These are phyloP conservation scores for Cephus spinipes DNA, from an alignment of 2,888 invertebrate genomes.

Conservation along the genomic window DNA sequence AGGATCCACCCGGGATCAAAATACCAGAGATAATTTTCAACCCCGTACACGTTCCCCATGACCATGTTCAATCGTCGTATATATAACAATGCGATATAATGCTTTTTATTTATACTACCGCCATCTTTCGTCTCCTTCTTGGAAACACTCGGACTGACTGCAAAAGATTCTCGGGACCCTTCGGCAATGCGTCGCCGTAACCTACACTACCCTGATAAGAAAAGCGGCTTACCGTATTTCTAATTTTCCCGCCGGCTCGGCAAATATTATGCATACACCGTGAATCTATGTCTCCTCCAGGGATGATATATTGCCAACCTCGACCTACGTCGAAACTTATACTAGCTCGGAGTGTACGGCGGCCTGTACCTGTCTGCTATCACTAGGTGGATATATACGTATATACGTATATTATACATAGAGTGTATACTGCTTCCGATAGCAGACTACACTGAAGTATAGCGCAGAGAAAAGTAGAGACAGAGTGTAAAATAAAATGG, in stretches of 20 bases:
- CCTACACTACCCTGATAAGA: conserved; percentile 54
- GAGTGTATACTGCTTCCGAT: not conserved
- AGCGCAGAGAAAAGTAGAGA: not conserved
- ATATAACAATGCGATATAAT: too few species aligned
- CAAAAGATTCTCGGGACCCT: not conserved
- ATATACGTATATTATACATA: not conserved
- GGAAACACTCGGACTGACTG: not conserved
- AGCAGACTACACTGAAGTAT: not conserved
- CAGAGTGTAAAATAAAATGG: not conserved
- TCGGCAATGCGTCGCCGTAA: not conserved
- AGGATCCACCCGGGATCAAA: not conserved
- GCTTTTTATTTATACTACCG: too few species aligned
- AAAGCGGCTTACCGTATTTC: conserved; percentile 64
- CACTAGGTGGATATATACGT: not conserved
- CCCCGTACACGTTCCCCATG: not conserved
- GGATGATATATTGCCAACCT: conserved; percentile 60
- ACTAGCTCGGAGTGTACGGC: conserved; percentile 23
- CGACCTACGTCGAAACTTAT: conserved; percentile 57
- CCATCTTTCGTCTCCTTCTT: not conserved
- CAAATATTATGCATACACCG: conserved; percentile 63
- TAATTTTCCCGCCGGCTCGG: conserved; percentile 62
- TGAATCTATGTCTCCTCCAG: conserved; percentile 55
- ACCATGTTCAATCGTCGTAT: not conserved
- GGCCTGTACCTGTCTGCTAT: not conserved
- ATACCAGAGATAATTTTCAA: not conserved